These are phyloP conservation scores for Spialia ferax DNA, from an alignment of 2,888 invertebrate species.

Conservation along the genomic window DNA sequence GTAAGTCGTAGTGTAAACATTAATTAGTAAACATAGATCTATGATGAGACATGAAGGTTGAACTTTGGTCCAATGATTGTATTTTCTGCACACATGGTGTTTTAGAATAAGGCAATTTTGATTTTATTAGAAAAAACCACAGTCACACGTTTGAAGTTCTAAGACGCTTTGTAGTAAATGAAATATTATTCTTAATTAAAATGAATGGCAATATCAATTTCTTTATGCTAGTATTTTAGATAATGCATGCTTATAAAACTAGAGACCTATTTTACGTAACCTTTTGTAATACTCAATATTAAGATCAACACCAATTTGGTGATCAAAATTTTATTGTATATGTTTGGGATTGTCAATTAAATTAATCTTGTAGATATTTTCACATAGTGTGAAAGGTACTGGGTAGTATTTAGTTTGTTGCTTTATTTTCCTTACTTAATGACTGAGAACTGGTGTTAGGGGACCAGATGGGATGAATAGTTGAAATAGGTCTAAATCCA, in stretches of 20 bases:
- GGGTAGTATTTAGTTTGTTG: constrained; percentile 45
- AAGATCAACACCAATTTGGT: not conserved
- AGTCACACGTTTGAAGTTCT: constrained; percentile 24
- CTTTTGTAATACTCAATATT: constrained; percentile 11
- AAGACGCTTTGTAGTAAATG: constrained; percentile 26
- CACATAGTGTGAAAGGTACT: constrained; percentile 49
- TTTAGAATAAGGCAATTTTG: constrained; percentile 62
- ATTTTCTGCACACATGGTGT: constrained; percentile 81
- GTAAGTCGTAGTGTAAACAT: constrained; percentile 28
- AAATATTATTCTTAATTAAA: constrained; percentile 7
- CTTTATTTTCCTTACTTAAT: constrained; percentile 34
- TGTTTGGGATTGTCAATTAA: constrained; percentile 36
- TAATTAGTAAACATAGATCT: constrained; percentile 29
- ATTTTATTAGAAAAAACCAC: constrained; percentile 31
- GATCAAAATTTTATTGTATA: constrained; percentile 7
- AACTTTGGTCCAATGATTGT: constrained; percentile 85
- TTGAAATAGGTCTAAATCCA: constrained; percentile 58
- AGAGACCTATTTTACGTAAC: not conserved
- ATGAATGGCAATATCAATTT: not conserved
- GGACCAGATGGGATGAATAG: constrained; percentile 72
- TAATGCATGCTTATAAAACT: constrained; percentile 7
- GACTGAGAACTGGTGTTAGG: constrained; percentile 69
- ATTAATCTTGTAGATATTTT: constrained; percentile 25
- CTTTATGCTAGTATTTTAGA: constrained; percentile 9
- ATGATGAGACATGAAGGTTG: constrained; percentile 75